Base-by-base conservation (phyloP, 1,140 invertebrate genomes). In the Drosophila tropicalis region DNA sequence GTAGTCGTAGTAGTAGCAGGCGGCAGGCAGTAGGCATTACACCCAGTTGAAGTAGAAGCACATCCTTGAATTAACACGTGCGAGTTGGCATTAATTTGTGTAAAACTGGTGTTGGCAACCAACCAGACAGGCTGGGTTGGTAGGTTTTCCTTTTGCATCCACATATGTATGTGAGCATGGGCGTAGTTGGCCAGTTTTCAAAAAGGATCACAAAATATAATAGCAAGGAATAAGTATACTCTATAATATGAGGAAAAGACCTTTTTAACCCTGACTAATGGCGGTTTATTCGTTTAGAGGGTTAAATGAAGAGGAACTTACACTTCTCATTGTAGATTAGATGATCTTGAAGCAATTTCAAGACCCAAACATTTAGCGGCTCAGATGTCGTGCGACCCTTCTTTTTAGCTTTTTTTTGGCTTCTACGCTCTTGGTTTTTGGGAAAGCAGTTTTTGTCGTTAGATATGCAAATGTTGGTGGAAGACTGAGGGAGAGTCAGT, bases 11-110 rank as follows among this genome's bases (percentile, higher is more conserved):
- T 47, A 29, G 1, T 5, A 3, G 22, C 22, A 17, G 41, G 34
- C 34, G 34, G 34, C 34, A 10, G 19, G 17, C 19, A 51, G 44
- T 51, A 51, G 17, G 17, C 15, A 19, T 5, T 51, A 22, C 17
- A 51, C 63, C 54, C 41, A 75, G 63, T 61, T 22, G 67, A 10
- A 62, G 57, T 60, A 67, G 61, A 15, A 62, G 66, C 66, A 86
- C 83, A 87, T 87, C 84, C 83, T 87, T 83, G 83, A 87, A 87
- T 87, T 87, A 87, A 87, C 83, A 87, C 83, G 83, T 87, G 83
- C 83, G 84, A 87, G 83, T 72, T 87, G 76, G 83, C 83, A 87
- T 87, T 87, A 87, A 87, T 87, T 87, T 87, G 83, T 89, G 73
- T 76, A 76, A 86, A 78, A 83, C 79, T 70, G 83, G 76, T 83